A percentile compares a stretch with the other conserved stretches of the same genome.
Evolutionary conservation across 2,797 vertebrate genomes (phyloP).

Genomic region (Anableps anableps): DNA sequence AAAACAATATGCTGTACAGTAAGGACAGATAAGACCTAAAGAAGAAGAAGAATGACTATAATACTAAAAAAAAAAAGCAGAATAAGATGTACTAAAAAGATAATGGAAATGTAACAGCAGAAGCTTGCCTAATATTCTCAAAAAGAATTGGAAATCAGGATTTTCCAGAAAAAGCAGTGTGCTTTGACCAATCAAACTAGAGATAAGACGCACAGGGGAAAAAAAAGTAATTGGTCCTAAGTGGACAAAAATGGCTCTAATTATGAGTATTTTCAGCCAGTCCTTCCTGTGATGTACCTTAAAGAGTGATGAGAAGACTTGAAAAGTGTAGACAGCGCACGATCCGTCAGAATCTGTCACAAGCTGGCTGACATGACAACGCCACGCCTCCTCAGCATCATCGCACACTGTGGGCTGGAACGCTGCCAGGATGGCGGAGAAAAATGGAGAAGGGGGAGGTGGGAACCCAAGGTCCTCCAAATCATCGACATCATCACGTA

Average conservation of each 20-base stretch:
- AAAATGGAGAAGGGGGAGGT: constrained; percentile 95
- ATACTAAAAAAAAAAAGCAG: too few relatives aligned
- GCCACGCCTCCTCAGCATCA: constrained; percentile 96
- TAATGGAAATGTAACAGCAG: too few relatives aligned
- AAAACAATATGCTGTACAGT: too few relatives aligned
- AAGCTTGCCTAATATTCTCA: too few relatives aligned
- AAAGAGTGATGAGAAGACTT: constrained; percentile 96
- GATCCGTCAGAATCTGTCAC: constrained; percentile 94
- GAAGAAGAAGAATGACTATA: too few relatives aligned
- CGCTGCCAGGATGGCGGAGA: constrained; percentile 96
- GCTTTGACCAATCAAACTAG: background rate
- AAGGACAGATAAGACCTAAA: too few relatives aligned
- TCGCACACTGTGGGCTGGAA: constrained; percentile 95
- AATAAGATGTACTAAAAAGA: too few relatives aligned
- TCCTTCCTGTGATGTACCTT: constrained; percentile 81
- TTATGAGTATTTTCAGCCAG: fast-evolving
- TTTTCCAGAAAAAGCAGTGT: background rate
- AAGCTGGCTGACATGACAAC: constrained; percentile 94
- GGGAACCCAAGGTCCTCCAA: constrained; percentile 86
- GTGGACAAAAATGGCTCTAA: background rate
- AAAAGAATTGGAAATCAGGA: background rate
- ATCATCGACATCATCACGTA: constrained; percentile 89
- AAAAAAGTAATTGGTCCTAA: background rate
- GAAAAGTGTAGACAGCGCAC: constrained; percentile 97
- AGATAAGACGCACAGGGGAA: background rate